A percentile compares a stretch with the other conserved stretches of the same genome.
Evolutionary conservation across 2,113 vertebrate species (phyloP).

Genomic region (Tetrao urogallus): DNA sequence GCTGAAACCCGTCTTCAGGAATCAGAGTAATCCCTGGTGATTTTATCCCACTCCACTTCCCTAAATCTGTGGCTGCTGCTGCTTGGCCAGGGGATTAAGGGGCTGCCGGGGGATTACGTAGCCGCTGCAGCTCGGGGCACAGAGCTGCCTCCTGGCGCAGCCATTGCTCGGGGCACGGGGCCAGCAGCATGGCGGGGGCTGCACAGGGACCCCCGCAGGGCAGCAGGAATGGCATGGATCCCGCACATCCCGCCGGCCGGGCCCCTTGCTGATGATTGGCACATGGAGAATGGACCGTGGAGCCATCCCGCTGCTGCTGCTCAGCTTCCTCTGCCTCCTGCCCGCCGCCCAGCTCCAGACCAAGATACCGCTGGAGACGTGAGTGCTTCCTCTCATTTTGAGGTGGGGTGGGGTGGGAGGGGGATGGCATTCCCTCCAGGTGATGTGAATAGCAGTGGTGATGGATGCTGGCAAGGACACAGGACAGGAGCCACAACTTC

Average conservation of each 20-base stretch:
- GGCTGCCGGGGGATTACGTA: slow-evolving; percentile 64
- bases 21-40: slow-evolving; percentile 88
- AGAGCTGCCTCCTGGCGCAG: not conserved
- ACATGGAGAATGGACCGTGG: slow-evolving; percentile 47
- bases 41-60: slow-evolving; percentile 76
- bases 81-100: slow-evolving; percentile 61
- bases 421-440: not conserved
- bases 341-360: slow-evolving; percentile 77
- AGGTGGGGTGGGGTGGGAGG: not conserved
- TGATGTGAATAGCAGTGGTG: accelerated
- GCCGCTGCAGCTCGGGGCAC: not conserved
- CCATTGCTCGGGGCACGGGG: not conserved
- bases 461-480: not conserved
- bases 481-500: accelerated
- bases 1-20: slow-evolving; percentile 79
- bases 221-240: not conserved
- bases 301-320: slow-evolving; percentile 78
- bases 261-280: slow-evolving; percentile 24
- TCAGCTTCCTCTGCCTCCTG: slow-evolving; percentile 67
- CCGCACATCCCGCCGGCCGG: not conserved
- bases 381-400: slow-evolving; percentile 66
- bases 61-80: slow-evolving; percentile 73
- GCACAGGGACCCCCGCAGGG: accelerated
- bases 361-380: slow-evolving; percentile 90
- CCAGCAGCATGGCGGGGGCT: not conserved